These are phyloP conservation scores for Octomys mimax DNA, from an alignment of 2,797 vertebrate genomes.

Conservation along the genomic window DNA sequence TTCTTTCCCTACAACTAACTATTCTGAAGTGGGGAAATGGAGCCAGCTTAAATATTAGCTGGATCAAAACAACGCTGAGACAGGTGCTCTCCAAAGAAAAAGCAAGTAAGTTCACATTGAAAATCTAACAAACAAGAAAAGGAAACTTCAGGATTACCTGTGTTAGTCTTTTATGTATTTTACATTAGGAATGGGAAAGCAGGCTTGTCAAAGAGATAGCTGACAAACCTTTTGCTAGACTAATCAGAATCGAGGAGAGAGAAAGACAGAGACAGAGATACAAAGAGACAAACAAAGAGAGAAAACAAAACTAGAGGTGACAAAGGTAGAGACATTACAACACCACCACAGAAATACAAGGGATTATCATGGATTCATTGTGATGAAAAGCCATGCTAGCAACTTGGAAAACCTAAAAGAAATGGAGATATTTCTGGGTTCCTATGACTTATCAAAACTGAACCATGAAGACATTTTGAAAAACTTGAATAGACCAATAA, in stretches of 20 bases:
- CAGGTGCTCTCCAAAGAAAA: constrained; percentile 66
- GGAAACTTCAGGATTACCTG: background rate
- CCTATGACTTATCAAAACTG: background rate
- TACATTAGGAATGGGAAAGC: background rate
- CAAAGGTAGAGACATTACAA: background rate
- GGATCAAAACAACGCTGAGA: constrained; percentile 49
- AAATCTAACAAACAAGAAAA: constrained; percentile 53
- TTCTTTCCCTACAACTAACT: constrained; percentile 61
- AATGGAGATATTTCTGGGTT: background rate
- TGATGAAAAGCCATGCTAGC: too few relatives aligned
- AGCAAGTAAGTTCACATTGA: background rate
- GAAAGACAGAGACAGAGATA: too few relatives aligned
- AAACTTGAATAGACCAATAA: background rate
- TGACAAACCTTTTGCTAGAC: background rate
- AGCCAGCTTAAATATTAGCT: constrained; percentile 67
- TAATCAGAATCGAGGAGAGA: background rate
- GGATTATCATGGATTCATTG: background rate
- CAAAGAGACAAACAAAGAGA: background rate
- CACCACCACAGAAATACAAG: background rate
- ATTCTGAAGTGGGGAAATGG: constrained; percentile 62
- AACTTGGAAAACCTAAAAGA: background rate
- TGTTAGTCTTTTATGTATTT: background rate
- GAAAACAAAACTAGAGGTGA: background rate
- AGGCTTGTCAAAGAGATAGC: background rate
- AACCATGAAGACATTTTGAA: background rate